phyloP scores from a whole-genome alignment of 2,113 vertebrate genomes.

The Ranitomeya imitator region DNA sequence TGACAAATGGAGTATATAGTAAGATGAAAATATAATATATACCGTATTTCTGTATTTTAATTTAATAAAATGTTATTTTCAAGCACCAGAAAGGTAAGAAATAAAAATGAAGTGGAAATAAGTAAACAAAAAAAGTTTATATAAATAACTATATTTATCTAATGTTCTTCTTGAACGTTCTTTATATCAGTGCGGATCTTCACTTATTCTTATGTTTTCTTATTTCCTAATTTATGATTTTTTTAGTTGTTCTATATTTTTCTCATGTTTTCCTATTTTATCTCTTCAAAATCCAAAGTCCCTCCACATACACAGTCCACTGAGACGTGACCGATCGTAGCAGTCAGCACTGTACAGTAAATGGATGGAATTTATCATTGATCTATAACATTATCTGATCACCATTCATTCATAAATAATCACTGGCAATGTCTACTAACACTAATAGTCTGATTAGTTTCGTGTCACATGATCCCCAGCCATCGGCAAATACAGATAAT shows the following conservation, averaged over 20 bases:
- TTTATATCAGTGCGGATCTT: too few relatives aligned
- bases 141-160: background rate
- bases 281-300: background rate
- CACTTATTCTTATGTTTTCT: too few relatives aligned
- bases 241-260: background rate
- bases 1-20: background rate
- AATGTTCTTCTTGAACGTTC: too few relatives aligned
- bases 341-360: background rate
- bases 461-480: too few relatives aligned
- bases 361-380: background rate
- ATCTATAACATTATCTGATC: too few relatives aligned
- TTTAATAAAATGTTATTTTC: background rate
- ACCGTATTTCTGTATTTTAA: background rate
- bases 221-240: too few relatives aligned
- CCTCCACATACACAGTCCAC: background rate
- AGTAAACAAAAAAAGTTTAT: background rate
- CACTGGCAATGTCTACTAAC: too few relatives aligned
- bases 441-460: too few relatives aligned
- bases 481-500: too few relatives aligned
- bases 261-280: background rate
- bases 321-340: background rate
- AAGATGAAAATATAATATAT: background rate
- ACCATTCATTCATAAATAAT: too few relatives aligned
- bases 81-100: background rate
- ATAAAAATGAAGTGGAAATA: background rate